Conservation (phyloP, 2,113 vertebrate species). For the Callaeas wilsoni region DNA sequence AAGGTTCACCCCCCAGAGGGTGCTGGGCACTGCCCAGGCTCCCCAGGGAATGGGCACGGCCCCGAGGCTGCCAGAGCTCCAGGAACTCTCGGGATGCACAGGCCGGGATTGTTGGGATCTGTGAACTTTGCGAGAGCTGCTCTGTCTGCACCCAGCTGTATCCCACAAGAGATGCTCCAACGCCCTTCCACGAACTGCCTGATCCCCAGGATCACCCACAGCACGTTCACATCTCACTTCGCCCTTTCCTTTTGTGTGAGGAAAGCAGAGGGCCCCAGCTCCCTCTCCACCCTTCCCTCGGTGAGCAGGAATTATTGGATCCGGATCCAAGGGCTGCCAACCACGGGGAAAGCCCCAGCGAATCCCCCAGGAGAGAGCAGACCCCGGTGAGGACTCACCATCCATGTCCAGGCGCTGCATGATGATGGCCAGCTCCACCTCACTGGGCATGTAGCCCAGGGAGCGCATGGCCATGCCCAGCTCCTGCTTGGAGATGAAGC, state of each 20-base stretch:
- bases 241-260: not conserved
- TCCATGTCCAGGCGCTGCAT: constrained; percentile 99
- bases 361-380: not conserved
- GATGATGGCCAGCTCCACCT: constrained; percentile 98
- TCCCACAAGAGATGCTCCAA: not conserved
- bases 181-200: rapidly evolving
- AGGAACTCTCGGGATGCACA: not conserved
- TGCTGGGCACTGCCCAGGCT: not conserved
- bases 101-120: not conserved
- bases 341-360: not conserved
- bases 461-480: constrained; percentile 99
- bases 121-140: not conserved
- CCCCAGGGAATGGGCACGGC: not conserved
- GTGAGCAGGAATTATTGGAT: rapidly evolving
- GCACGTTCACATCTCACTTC: not conserved
- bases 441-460: constrained; percentile 97
- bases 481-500: constrained; percentile 99
- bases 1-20: not conserved
- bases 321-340: rapidly evolving
- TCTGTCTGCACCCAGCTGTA: not conserved
- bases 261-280: not conserved
- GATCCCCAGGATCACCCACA: not conserved
- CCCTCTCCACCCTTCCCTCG: not conserved
- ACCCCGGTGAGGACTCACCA: constrained; percentile 32
- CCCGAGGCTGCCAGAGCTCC: not conserved